These are phyloP conservation scores for Zeus faber DNA, from an alignment of 2,113 vertebrate species.

Conservation along the genomic window DNA sequence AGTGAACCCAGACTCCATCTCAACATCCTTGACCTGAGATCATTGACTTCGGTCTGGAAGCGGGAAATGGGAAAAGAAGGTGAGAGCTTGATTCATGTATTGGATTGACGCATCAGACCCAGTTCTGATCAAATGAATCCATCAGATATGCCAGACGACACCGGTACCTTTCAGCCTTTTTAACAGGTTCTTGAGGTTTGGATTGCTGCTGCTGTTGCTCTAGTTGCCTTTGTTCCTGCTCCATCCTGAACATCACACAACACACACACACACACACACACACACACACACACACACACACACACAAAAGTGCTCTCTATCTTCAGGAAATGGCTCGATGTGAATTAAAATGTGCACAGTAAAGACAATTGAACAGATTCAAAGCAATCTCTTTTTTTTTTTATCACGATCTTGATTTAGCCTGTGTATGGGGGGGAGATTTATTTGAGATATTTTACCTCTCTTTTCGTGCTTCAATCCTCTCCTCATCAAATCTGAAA, in stretches of 20 bases:
- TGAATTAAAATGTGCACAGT: too few species aligned
- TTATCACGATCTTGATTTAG: neutral
- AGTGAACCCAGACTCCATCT: too few species aligned
- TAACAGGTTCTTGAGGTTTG: conserved; percentile 46
- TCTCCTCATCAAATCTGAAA: conserved; percentile 92
- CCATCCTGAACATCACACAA: too few species aligned
- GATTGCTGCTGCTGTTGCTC: conserved; percentile 44
- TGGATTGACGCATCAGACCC: too few species aligned
- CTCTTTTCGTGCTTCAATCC: conserved; percentile 86
- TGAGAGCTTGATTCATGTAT: too few species aligned
- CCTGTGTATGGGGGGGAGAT: too few species aligned
- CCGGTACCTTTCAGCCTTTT: conserved; percentile 65
- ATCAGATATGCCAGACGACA: neutral
- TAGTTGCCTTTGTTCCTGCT: conserved; percentile 69
- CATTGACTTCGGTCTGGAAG: conserved; percentile 66
- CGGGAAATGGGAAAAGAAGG: too few species aligned
- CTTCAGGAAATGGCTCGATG: too few species aligned
- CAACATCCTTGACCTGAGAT: conserved; percentile 53
- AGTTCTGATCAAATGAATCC: too few species aligned
- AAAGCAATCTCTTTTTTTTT: too few species aligned
- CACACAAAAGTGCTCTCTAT: too few species aligned
- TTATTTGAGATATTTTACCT: conserved; percentile 69
- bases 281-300: conserved; percentile 26
- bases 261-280: conserved; percentile 36
- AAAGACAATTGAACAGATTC: too few species aligned